phyloP scores from a whole-genome alignment of 1,140 invertebrate species.

The Neodiprion fabricii region DNA sequence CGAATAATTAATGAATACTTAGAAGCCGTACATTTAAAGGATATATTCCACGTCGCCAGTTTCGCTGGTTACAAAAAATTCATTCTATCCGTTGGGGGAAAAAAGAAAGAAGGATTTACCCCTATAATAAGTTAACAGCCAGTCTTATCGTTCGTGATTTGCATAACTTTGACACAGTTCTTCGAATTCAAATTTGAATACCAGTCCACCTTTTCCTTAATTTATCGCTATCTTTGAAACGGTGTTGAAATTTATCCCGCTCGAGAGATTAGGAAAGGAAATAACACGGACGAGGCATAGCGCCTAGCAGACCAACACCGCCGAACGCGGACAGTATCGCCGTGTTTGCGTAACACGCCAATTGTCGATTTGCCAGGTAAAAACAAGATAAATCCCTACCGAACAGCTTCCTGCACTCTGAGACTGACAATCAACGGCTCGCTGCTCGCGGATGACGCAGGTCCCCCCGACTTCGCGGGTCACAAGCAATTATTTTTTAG shows the following conservation, averaged over 20 bases:
- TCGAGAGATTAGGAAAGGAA: not conserved
- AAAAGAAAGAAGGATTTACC: too few relatives aligned
- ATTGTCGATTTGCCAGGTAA: not conserved
- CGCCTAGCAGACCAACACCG: not conserved
- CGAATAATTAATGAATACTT: too few relatives aligned
- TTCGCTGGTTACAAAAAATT: too few relatives aligned
- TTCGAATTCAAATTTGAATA: not conserved
- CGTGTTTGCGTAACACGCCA: slow-evolving; percentile 4
- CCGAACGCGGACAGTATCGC: too few relatives aligned
- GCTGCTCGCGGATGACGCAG: not conserved
- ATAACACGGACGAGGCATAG: not conserved
- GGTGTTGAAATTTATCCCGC: not conserved
- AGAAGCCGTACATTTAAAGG: too few relatives aligned
- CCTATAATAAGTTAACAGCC: too few relatives aligned
- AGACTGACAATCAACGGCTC: not conserved
- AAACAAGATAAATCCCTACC: not conserved
- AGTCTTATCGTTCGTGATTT: not conserved
- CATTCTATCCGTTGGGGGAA: too few relatives aligned
- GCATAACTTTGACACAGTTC: not conserved
- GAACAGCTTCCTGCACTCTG: not conserved
- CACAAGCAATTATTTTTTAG: too few relatives aligned
- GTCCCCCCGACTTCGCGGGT: too few relatives aligned
- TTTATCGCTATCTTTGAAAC: not conserved
- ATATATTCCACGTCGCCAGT: too few relatives aligned
- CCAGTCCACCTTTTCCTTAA: not conserved